Evolutionary conservation across 2,888 invertebrate genomes (phyloP), one percentile per base, ranked within the genome.

Genomic region (Thera britannica): DNA sequence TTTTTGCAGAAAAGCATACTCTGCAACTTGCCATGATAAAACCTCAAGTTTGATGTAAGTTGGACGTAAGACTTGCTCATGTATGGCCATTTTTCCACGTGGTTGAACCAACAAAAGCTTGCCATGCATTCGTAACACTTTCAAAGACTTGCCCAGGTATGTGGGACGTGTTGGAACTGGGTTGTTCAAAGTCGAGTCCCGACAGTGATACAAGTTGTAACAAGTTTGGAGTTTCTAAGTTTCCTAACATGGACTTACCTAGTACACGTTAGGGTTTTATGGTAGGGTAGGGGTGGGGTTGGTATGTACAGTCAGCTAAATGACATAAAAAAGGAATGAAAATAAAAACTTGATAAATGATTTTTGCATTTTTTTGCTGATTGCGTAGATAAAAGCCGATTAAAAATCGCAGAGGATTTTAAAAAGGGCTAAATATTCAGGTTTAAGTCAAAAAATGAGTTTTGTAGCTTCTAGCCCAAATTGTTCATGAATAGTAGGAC

Each of bases 151-250:
- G 1, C 51, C 8, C 8, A 52, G 52, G 52, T 52, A 51, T 59
- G 62, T 60, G 62, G 49, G 58, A 60, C 69, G 59, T 65, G 69
- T 65, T 69, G 55, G 44, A 62, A 62, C 68, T 58, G 48, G 54
- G 35, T 58, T 58, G 51, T 62, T 62, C 44, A 38, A 48, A 57
- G 52, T 44, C 44, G 35, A 61, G 56, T 58, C 52, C 8, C 58
- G n/a, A 38, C 52, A 57, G 35, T 34, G 52, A 61, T 63, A 64
- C 70, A 63, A 70, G 51, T 65, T 69, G 63, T 67, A 58, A 64
- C 63, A 48, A 67, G 67, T 70, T 64, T 34, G 34, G 23, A 57
- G 63, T 64, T 58, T 52, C 51, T n/a, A 52, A 69, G 58, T 62
- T 56, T 2, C 49, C 49, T 65, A 56, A 58, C 66, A 61, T 61